Conservation (phyloP, 2,888 invertebrate genomes). For the Caenorhabditis sp. region DNA sequence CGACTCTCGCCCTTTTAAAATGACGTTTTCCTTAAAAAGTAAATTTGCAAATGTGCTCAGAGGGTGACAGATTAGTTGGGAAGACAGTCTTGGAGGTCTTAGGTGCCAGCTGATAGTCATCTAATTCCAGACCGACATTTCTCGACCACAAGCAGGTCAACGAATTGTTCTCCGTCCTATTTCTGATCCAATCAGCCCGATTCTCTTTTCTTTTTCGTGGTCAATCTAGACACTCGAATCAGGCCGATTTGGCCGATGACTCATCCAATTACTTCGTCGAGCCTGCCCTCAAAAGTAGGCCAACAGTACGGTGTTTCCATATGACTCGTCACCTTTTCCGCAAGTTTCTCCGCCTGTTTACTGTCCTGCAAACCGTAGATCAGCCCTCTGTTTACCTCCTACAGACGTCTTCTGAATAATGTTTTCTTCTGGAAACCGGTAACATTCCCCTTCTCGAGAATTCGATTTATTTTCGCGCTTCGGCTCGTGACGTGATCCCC, state of each 20-base stretch:
- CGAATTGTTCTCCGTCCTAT: background rate
- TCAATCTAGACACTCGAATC: background rate
- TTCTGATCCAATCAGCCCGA: constrained; percentile 1
- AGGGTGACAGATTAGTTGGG: background rate
- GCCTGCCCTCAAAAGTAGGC: constrained; percentile 1
- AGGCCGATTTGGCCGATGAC: background rate
- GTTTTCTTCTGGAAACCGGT: constrained; percentile 5
- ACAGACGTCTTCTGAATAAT: constrained; percentile 14
- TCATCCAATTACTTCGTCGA: constrained; percentile 1
- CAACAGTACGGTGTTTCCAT: background rate
- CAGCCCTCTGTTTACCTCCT: constrained; percentile 1
- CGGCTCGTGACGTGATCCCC: constrained; percentile 37
- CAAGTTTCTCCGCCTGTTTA: constrained; percentile 3
- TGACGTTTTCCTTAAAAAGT: constrained; percentile 3
- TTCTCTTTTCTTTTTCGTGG: background rate
- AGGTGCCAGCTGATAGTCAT: constrained; percentile 8
- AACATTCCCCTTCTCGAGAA: background rate
- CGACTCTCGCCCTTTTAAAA: background rate
- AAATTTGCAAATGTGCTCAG: background rate
- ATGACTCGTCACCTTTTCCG: constrained; percentile 8
- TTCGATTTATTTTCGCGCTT: constrained; percentile 6
- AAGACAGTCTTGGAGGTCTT: background rate
- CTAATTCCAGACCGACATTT: too few relatives aligned
- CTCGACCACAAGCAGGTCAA: too few relatives aligned
- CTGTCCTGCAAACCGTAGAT: constrained; percentile 20